Evolutionary conservation across 2,797 vertebrate species (phyloP).

Genomic region (Rhynchonycteris naso): DNA sequence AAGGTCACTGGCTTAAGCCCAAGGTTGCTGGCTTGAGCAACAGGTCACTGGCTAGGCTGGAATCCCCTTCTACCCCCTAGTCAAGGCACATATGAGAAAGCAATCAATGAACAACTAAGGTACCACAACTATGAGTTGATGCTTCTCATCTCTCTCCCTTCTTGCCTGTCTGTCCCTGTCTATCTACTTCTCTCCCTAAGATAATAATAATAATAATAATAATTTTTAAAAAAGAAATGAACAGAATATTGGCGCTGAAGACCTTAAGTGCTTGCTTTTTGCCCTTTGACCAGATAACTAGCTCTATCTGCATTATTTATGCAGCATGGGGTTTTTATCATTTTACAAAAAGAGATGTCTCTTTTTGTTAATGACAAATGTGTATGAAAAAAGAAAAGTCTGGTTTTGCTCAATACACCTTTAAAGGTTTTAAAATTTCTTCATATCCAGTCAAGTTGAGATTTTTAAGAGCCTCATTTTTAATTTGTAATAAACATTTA

Average conservation of each 20-base stretch:
- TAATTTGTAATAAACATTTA: conserved; percentile 92
- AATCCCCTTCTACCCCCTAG: too few relatives aligned
- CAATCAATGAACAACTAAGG: too few relatives aligned
- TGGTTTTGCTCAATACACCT: conserved; percentile 99
- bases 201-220: too few relatives aligned
- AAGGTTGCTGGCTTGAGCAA: too few relatives aligned
- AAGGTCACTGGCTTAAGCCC: too few relatives aligned
- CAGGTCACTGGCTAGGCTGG: too few relatives aligned
- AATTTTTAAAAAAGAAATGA: conserved; percentile 93
- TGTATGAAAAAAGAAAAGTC: conserved; percentile 91
- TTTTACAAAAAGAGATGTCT: conserved; percentile 95
- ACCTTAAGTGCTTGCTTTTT: conserved; percentile 99
- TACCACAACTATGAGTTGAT: too few relatives aligned
- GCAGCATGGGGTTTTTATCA: conserved; percentile 98
- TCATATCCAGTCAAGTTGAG: conserved; percentile 99
- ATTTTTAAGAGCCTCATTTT: conserved; percentile 99
- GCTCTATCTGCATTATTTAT: conserved; percentile 99
- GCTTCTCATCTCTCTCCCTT: too few relatives aligned
- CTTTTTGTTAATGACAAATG: conserved; percentile 97
- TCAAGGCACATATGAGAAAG: too few relatives aligned
- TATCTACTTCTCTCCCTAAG: too few relatives aligned
- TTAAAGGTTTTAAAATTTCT: conserved; percentile 99
- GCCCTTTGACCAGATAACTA: conserved; percentile 99
- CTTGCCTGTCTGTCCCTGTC: too few relatives aligned
- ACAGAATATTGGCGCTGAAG: conserved; percentile 98